Conservation (phyloP, 2,888 invertebrate genomes). For the Magallana nippona region DNA sequence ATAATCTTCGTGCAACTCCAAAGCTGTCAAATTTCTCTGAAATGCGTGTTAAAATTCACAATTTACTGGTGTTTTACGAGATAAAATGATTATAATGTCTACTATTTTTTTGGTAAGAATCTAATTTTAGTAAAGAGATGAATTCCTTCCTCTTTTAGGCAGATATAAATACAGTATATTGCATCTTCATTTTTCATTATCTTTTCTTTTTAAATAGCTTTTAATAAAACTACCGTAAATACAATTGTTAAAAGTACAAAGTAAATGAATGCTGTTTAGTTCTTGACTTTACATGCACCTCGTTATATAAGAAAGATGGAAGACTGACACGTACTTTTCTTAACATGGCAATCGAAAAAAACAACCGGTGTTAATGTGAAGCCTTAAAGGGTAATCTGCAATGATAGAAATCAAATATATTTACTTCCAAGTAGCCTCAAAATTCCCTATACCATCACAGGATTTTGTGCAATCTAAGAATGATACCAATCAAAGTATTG, state of each 20-base stretch:
- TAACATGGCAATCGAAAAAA: not conserved
- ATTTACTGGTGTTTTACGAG: not conserved
- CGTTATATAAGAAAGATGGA: not conserved
- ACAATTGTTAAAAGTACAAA: too few relatives aligned
- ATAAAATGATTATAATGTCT: not conserved
- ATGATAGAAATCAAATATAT: not conserved
- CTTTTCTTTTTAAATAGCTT: too few relatives aligned
- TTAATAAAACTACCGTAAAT: too few relatives aligned
- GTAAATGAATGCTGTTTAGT: too few relatives aligned
- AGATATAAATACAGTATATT: too few relatives aligned
- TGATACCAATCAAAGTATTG: too few relatives aligned
- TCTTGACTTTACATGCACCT: not conserved
- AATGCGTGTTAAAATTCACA: constrained; percentile 13
- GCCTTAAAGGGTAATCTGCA: not conserved
- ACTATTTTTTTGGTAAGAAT: not conserved
- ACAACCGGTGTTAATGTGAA: not conserved
- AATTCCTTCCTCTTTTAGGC: too few relatives aligned
- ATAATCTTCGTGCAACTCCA: not conserved
- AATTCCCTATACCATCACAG: too few relatives aligned
- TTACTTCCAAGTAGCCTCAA: too few relatives aligned
- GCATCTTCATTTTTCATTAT: too few relatives aligned
- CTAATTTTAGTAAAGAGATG: not conserved
- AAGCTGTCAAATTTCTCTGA: constrained; percentile 4
- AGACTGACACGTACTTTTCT: not conserved
- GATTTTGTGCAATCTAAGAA: too few relatives aligned